Evolutionary conservation across 2,797 vertebrate genomes (phyloP), one percentile per base, ranked within the genome.

Genomic region (Tolypeutes matacus): DNA sequence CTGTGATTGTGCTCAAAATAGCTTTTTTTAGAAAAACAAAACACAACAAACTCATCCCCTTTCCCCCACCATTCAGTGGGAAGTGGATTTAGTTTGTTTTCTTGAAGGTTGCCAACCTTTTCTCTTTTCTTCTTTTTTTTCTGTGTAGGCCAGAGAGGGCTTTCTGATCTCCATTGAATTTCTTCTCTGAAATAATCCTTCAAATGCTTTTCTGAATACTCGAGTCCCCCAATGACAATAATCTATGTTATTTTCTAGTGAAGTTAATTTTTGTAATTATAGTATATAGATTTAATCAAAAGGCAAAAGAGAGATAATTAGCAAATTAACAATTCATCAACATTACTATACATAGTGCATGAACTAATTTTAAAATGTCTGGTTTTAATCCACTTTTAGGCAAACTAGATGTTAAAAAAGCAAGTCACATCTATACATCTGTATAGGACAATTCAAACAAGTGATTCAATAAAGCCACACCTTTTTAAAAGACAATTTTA

Each of bases 141-240:
- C 23, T 58, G 1, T 62, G 4, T 85, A 42, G 21, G 23, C 34
- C 49, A 51, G 75, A 84, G 6, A 64, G 21, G 67, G 53, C 64
- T 65, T 91, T 67, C 7, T 21, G 23, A 46, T 88, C 29, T 81
- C 34, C 8, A 60, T 3, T 56, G 31, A 86, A 49, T 75, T 88
- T 93, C 49, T 94, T 58, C 53, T 92, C 29, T 34, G 49, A 87
- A 51, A 86, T 65, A 65, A 18, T 67, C 15, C 9, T 39, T 96
- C 42, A 39, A 5, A 75, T 29, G 60, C 31, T 25, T 72, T 12
- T 69, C 69, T 86, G 42, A 81, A 86, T 77, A 81, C 10, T 70
- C 56, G 80, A 82, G 51, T 78, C 85, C 31, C 89, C 76, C 34
- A 70, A 39, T 39, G 53, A 69, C 36, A 12, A 7, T 36, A n/a